A percentile compares a stretch with the other conserved stretches of the same genome.
Conservation (phyloP, 2,888 invertebrate genomes). For the Brachyopa scutellaris region DNA sequence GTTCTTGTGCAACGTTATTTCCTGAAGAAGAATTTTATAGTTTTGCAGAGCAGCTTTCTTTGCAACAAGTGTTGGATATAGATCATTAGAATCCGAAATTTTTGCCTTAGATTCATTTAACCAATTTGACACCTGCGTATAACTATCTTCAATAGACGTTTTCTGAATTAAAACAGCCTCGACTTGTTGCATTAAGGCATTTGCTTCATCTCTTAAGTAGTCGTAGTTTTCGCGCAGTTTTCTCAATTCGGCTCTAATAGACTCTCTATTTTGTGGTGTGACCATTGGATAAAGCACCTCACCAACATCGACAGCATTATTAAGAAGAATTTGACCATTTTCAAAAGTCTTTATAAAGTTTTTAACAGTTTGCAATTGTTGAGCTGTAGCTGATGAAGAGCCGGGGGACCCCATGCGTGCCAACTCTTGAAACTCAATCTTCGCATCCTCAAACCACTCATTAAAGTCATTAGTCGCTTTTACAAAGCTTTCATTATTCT, state of each 20-base stretch:
- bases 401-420: constrained; percentile 88
- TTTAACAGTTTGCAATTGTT: constrained; percentile 89
- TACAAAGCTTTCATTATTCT: constrained; percentile 86
- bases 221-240: constrained; percentile 92
- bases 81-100: constrained; percentile 87
- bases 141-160: constrained; percentile 96
- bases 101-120: constrained; percentile 90
- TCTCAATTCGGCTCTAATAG: constrained; percentile 91
- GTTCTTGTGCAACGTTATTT: constrained; percentile 92
- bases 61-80: constrained; percentile 91
- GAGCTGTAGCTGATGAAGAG: constrained; percentile 87
- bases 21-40: constrained; percentile 91
- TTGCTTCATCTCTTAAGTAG: constrained; percentile 91
- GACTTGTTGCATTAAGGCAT: constrained; percentile 91
- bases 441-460: constrained; percentile 90
- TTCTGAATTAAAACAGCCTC: constrained; percentile 95
- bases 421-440: constrained; percentile 88
- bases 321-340: constrained; percentile 89
- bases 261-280: constrained; percentile 93
- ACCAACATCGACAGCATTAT: constrained; percentile 91
- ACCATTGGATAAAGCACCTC: constrained; percentile 94
- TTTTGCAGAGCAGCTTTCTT: constrained; percentile 94
- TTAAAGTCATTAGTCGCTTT: constrained; percentile 88
- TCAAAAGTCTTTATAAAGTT: constrained; percentile 85
- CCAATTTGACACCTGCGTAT: constrained; percentile 94